Evolutionary conservation across 2,113 vertebrate species (phyloP), one percentile per base, ranked within the genome.

Genomic region (Noturus placidus): DNA sequence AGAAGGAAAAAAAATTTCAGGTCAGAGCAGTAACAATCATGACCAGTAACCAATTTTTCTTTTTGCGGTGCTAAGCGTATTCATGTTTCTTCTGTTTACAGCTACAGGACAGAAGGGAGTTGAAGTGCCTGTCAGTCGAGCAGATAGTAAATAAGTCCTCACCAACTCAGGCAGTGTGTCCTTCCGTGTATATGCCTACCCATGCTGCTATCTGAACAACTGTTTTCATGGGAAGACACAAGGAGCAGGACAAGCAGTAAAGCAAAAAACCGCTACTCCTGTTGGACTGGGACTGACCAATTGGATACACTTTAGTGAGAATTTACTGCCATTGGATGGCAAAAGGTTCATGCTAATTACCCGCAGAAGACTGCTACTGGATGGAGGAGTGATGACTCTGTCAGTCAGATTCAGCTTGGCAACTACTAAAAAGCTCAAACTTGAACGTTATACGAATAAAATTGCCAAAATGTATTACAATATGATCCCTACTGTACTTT

Each of bases 51-150:
- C 30, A 59, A 19, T 57, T 35, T 42, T 42, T 59, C 1, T 38
- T 42, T 42, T n/a, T 30, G 17, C 10, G 0, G 3, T 81, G 25
- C 50, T 33, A 19, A 61, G 27, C 5, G 27, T 2, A 13, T 50
- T 52, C 33, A 56, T 90, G 0, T 89, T 35, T 2, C 79, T 86
- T 89, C 86, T 89, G 46, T 93, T 90, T 74, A 86, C 87, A 97
- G 96, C 96, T 69, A 91, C 92, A 0, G 96, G 96, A 92, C 96
- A 96, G 94, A 96, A 96, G 91, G 96, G 95, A 69, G 94, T 96
- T 65, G 94, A 96, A 92, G 95, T 96, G 91, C 94, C 96, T 50
- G 95, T 96, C 61, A 95, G 94, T 90, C 96, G 95, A 90, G 95
- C 93, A 57, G 90, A 91, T 87, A 95, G 93, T 92, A 95, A 94